phyloP scores from a whole-genome alignment of 2,113 vertebrate genomes.

The Sprattus sprattus region DNA sequence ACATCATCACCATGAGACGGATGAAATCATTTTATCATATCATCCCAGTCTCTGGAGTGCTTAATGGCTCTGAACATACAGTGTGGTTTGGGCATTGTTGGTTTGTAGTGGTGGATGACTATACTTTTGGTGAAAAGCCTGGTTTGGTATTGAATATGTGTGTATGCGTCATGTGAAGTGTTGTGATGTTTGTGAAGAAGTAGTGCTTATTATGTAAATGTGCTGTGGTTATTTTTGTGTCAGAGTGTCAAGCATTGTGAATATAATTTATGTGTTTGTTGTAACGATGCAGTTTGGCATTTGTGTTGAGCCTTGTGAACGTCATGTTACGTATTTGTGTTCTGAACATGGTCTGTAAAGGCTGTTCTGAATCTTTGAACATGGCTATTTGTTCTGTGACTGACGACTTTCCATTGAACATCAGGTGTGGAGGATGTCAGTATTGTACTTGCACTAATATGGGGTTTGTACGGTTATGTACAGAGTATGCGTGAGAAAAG shows the following conservation, averaged over 20 bases:
- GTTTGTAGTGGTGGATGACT: constrained; percentile 5
- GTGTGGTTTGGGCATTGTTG: constrained; percentile 1
- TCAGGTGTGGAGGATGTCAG: background rate
- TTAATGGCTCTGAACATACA: background rate
- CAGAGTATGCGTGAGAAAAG: background rate
- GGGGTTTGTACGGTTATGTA: no score
- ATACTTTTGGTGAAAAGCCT: background rate
- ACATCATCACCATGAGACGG: constrained; percentile 28
- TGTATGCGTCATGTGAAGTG: background rate
- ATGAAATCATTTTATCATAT: constrained; percentile 6
- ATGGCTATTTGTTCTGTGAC: background rate
- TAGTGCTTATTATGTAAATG: background rate
- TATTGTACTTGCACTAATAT: no score
- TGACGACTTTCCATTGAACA: background rate
- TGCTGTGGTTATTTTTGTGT: background rate
- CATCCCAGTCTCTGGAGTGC: background rate
- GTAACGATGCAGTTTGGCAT: background rate
- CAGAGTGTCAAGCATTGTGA: background rate
- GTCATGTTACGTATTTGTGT: background rate
- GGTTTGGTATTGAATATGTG: background rate
- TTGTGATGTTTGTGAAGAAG: background rate
- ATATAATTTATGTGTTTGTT: background rate
- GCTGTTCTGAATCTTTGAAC: background rate
- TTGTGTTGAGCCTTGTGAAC: background rate
- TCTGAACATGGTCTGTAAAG: background rate